Percentiles rank a stretch among this genome's conserved stretches.
Evolutionary conservation across 1,140 invertebrate genomes (phyloP).

Genomic region (Drosophila ananassae): DNA sequence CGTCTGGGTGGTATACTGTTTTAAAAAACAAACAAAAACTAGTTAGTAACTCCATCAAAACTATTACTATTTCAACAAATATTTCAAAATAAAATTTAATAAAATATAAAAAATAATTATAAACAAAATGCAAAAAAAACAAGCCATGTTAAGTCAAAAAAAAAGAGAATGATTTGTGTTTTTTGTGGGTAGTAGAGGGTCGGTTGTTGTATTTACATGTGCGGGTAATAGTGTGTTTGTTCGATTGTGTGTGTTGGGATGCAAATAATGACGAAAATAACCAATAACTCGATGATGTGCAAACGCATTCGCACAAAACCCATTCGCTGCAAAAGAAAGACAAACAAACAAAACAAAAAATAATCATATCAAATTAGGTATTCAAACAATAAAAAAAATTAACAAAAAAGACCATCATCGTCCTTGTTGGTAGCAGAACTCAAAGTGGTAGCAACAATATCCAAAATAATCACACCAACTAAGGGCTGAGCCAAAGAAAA

Average conservation of each 20-base stretch:
- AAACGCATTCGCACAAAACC: conserved; percentile 19
- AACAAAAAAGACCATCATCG: not conserved
- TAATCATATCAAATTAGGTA: conserved; percentile 20
- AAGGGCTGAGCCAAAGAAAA: conserved; percentile 32
- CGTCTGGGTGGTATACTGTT: conserved; percentile 93
- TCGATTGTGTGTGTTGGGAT: conserved; percentile 23
- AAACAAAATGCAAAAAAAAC: conserved; percentile 13
- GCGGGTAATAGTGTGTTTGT: conserved; percentile 6
- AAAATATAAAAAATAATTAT: conserved; percentile 9
- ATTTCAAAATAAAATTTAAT: not conserved
- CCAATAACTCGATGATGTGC: conserved; percentile 31
- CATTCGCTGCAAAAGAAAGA: conserved; percentile 21
- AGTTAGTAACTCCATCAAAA: not conserved
- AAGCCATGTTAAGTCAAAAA: not conserved
- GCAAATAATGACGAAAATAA: conserved; percentile 39
- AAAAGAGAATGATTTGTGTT: conserved; percentile 1
- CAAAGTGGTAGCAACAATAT: conserved; percentile 8
- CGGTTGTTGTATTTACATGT: conserved; percentile 32
- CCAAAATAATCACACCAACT: conserved; percentile 8
- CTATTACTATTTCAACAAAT: not conserved
- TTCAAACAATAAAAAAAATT: not conserved
- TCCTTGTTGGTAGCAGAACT: too few species aligned
- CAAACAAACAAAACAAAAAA: conserved; percentile 38
- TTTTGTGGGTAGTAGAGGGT: not conserved
- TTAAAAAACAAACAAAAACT: conserved; percentile 8